Conservation (phyloP, 2,113 vertebrate species). For the Jacana jacana region DNA sequence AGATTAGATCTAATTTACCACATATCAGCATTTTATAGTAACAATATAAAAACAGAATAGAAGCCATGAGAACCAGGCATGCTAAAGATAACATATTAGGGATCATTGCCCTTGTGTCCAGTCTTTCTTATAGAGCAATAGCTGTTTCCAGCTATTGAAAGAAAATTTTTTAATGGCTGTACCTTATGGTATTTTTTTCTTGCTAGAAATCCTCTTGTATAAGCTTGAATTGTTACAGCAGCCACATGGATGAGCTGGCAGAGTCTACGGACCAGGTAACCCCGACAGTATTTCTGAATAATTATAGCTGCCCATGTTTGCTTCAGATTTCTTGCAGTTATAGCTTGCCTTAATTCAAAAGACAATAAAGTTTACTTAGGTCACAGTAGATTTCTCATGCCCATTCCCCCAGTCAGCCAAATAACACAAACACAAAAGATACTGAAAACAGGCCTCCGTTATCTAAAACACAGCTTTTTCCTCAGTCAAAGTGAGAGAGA, state of each 20-base stretch:
- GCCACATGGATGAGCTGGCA: constrained; percentile 84
- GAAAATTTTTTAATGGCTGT: neutral
- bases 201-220: constrained; percentile 86
- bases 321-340: constrained; percentile 85
- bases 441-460: neutral
- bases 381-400: neutral
- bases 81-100: neutral
- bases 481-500: neutral
- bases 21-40: neutral
- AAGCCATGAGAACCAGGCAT: neutral
- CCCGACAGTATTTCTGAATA: constrained; percentile 88
- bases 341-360: constrained; percentile 78
- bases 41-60: neutral
- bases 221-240: constrained; percentile 89
- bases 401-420: neutral
- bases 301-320: constrained; percentile 87
- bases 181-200: constrained; percentile 88
- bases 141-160: neutral
- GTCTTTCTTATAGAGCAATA: fast-evolving
- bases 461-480: neutral
- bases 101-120: neutral
- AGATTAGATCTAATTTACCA: neutral
- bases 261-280: constrained; percentile 81
- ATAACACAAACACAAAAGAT: neutral
- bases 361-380: neutral